A percentile compares a stretch with the other conserved stretches of the same genome.
phyloP scores from a whole-genome alignment of 1,140 invertebrate genomes.

The Macrobrachium rosenbergii region DNA sequence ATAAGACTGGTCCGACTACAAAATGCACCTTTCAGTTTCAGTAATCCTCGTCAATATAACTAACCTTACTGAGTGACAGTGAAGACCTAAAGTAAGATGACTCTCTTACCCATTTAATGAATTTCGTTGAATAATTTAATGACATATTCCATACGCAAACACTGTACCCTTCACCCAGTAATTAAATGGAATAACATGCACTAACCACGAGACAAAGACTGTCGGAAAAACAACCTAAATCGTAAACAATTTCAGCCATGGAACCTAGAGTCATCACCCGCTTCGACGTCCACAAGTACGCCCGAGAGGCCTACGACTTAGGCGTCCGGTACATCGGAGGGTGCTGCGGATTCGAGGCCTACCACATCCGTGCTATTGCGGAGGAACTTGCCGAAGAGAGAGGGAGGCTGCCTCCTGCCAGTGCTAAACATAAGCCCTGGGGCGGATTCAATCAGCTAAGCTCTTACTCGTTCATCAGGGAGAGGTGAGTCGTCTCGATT shows the following conservation, averaged over 20 bases:
- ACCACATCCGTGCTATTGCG: conserved; percentile 70
- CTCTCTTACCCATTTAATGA: no score
- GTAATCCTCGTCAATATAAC: no score
- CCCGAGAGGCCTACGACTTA: conserved; percentile 70
- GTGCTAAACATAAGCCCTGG: conserved; percentile 69
- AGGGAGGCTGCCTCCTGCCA: conserved; percentile 64
- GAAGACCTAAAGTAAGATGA: no score
- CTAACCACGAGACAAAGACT: no score
- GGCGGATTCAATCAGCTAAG: conserved; percentile 69
- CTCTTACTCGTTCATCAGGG: conserved; percentile 70
- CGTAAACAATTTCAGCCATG: conserved; percentile 66
- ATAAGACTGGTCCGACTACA: no score
- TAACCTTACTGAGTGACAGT: no score
- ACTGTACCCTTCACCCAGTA: no score
- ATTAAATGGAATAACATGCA: no score
- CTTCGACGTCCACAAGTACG: conserved; percentile 70
- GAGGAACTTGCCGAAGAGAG: conserved; percentile 69
- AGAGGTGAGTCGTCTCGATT: conserved; percentile 53
- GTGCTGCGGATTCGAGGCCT: conserved; percentile 70
- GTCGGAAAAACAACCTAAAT: no score
- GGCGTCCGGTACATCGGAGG: conserved; percentile 71
- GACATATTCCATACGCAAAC: no score
- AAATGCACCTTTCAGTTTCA: no score
- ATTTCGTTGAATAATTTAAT: no score
- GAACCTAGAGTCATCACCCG: conserved; percentile 70